These are phyloP conservation scores for Pherbina coryleti DNA, from an alignment of 2,888 invertebrate genomes.

Conservation along the genomic window DNA sequence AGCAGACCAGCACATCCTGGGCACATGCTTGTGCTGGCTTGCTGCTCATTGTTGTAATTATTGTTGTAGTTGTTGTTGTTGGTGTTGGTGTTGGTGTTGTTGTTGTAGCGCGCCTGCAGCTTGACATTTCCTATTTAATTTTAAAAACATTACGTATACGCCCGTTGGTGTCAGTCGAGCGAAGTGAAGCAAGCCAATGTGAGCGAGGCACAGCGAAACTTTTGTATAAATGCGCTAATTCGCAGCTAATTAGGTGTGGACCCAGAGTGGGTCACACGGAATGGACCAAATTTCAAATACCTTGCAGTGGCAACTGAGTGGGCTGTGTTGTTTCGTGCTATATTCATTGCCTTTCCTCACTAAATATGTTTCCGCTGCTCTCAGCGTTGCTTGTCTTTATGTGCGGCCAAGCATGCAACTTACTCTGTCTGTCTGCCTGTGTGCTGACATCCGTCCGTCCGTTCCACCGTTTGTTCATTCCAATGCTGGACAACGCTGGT, in stretches of 20 bases:
- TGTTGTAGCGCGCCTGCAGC: slow-evolving; percentile 16
- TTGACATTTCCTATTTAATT: slow-evolving; percentile 26
- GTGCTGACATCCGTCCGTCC: not conserved
- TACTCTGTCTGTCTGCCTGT: not conserved
- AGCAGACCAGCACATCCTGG: not conserved
- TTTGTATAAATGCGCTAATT: slow-evolving; percentile 44
- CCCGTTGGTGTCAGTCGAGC: not conserved
- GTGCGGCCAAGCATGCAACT: not conserved
- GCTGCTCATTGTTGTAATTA: not conserved
- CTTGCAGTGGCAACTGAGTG: not conserved
- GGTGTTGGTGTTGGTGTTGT: not conserved
- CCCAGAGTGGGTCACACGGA: slow-evolving; percentile 3
- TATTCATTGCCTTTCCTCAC: not conserved
- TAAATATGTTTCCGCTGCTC: not conserved
- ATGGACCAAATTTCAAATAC: not conserved
- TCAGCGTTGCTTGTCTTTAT: not conserved
- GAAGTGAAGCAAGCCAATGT: not conserved
- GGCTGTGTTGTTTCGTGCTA: not conserved
- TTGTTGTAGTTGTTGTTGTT: not conserved
- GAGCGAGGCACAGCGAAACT: slow-evolving; percentile 23
- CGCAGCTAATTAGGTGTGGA: slow-evolving; percentile 49
- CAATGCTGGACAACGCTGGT: not conserved
- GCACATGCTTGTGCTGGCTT: too few species aligned
- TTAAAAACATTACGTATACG: slow-evolving; percentile 22
- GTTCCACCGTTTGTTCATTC: not conserved